Base-by-base conservation (phyloP, 2,888 invertebrate genomes). In the Neuroscelio doddi region DNA sequence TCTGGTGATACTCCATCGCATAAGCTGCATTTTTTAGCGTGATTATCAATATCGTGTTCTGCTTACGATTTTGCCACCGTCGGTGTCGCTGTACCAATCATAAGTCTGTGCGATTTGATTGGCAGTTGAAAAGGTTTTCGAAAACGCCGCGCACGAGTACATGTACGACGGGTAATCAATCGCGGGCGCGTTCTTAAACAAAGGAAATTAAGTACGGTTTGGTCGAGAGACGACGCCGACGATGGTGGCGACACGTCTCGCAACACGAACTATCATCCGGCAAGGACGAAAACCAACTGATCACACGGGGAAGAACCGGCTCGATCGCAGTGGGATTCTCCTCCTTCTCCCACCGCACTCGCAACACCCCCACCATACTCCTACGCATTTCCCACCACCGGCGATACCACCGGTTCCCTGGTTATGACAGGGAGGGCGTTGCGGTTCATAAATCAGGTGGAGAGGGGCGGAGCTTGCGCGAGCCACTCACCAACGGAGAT, bases 361-460 rank as follows among this genome's bases (percentile, higher is more conserved):
- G 14, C 47, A 44, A 15, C 53, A 39, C 59, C 15, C 44, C 38
- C 38, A 15, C 30, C 21, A 15, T 46, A 51, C 67, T 72, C 61
- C 65, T 70, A 72, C 67, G 57, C 68, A 64, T 44, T 32, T 38
- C 67, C 69, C 65, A 63, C 62, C 63, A 57, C 56, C 62, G 41
- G 50, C 61, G 32, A 57, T 50, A 53, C 53, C 57, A 46, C 68
- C 16, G 38, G 30, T 26, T 49, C 68, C 36, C 14, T 70, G 78
- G 77, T 84, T 83, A 84, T 84, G 84, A 84, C 83, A 83, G 77
- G 74, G 78, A 77, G 80, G 83, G 84, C 83, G 84, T 80, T 75
- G 78, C 84, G 80, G 78, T 82, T 83, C 82, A 84, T 84, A 84
- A 84, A 83, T 83, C 81, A 81, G 80, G 79, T 78, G 80, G 74